Conservation (phyloP, 2,113 vertebrate genomes). For the Zapornia atra region DNA sequence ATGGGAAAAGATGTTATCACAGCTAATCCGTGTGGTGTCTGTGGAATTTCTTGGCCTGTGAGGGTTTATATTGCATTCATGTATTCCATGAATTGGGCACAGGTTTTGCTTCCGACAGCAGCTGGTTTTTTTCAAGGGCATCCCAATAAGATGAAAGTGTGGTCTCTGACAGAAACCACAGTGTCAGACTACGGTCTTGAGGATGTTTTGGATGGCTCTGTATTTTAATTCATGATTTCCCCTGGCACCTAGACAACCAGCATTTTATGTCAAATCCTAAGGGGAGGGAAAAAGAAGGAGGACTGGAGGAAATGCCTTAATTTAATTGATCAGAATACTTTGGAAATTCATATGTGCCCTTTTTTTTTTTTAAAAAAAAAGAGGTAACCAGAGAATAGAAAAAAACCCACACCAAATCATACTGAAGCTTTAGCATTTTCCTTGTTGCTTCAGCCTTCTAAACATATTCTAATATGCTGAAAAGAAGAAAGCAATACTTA, state of each 20-base stretch:
- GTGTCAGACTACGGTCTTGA: conserved; percentile 33
- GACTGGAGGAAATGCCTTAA: conserved; percentile 34
- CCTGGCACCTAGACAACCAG: conserved; percentile 46
- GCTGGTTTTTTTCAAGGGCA: conserved; percentile 51
- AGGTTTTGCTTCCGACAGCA: conserved; percentile 45
- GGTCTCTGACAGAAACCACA: conserved; percentile 54
- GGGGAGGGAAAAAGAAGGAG: neutral
- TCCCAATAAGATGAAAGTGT: conserved; percentile 69
- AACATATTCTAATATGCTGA: neutral
- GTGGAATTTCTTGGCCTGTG: conserved; percentile 66
- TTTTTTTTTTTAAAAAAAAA: neutral
- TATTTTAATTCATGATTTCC: conserved; percentile 70
- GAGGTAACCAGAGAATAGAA: neutral
- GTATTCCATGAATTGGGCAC: conserved; percentile 62
- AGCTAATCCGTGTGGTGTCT: conserved; percentile 55
- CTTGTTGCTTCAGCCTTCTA: neutral
- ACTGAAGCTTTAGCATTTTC: neutral
- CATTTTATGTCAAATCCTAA: conserved; percentile 51
- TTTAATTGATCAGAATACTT: neutral
- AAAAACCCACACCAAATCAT: neutral
- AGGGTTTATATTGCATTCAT: conserved; percentile 61
- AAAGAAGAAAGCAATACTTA: neutral
- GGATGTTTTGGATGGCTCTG: conserved; percentile 64
- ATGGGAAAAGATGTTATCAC: conserved; percentile 67
- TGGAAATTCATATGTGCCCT: neutral